These are phyloP conservation scores for rat (Rattus norvegicus) DNA, from an alignment of 2,113 vertebrate species.

Conservation along the genomic window DNA sequence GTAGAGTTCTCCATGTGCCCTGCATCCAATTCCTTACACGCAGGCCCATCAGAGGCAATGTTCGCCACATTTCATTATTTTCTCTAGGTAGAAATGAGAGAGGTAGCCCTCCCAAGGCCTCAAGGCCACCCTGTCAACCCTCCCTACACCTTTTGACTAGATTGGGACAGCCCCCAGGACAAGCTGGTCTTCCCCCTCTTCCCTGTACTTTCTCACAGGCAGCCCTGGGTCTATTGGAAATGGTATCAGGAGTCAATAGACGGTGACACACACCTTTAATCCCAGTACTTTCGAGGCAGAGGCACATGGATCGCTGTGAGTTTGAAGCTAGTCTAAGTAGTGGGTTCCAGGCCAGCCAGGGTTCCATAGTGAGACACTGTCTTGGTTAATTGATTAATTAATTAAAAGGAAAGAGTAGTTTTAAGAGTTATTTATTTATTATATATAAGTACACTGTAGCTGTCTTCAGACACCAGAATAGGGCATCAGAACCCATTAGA, in stretches of 20 bases:
- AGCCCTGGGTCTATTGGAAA: not conserved
- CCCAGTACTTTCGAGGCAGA: not conserved
- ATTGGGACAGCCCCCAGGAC: not conserved
- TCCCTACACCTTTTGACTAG: not conserved
- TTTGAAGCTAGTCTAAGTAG: not conserved
- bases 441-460: too few species aligned
- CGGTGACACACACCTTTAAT: not conserved
- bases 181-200: not conserved
- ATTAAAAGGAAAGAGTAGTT: not conserved
- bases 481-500: too few species aligned
- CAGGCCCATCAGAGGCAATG: accelerated
- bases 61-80: too few species aligned
- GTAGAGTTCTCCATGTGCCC: too few species aligned
- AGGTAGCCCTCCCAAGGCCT: not conserved
- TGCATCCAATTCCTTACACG: not conserved
- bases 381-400: not conserved
- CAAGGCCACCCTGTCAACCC: not conserved
- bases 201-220: not conserved
- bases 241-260: not conserved
- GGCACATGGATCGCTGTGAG: not conserved
- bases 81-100: not conserved
- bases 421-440: too few species aligned
- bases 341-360: not conserved
- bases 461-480: too few species aligned
- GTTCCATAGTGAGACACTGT: not conserved